Evolutionary conservation across 2,888 invertebrate species (phyloP).

Genomic region (Pycnomerus fuliginosus): DNA sequence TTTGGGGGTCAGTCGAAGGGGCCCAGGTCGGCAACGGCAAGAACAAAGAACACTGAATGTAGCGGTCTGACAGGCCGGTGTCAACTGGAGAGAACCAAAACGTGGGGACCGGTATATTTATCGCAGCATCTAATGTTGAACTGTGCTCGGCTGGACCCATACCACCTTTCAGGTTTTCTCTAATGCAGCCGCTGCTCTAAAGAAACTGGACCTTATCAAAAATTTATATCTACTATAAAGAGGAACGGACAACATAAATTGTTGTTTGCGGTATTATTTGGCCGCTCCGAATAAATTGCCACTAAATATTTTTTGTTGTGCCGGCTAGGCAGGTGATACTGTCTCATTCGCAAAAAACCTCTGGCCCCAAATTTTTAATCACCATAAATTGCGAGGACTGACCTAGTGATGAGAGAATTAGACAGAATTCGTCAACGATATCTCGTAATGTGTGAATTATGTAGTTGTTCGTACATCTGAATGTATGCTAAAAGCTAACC

Average conservation of each 20-base stretch:
- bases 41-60: slow-evolving; percentile 40
- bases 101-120: slow-evolving; percentile 41
- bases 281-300: slow-evolving; percentile 20
- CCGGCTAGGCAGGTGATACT: slow-evolving; percentile 1
- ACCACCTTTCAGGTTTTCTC: slow-evolving; percentile 15
- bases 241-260: slow-evolving; percentile 24
- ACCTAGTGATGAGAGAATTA: no score
- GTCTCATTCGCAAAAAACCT: no score
- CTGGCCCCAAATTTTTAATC: no score
- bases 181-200: slow-evolving; percentile 19
- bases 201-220: slow-evolving; percentile 25
- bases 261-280: slow-evolving; percentile 21
- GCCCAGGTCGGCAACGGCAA: slow-evolving; percentile 39
- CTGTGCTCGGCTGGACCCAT: slow-evolving; percentile 34
- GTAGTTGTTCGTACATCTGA: no score
- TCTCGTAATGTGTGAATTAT: no score
- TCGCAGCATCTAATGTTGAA: slow-evolving; percentile 42
- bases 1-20: slow-evolving; percentile 26
- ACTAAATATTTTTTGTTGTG: slow-evolving; percentile 10
- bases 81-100: slow-evolving; percentile 40
- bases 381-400: no score
- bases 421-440: no score
- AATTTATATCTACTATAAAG: slow-evolving; percentile 26
- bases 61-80: slow-evolving; percentile 43
- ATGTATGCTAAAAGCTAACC: no score